Conservation (phyloP, 2,113 vertebrate genomes). For the Dicentrarchus labrax region DNA sequence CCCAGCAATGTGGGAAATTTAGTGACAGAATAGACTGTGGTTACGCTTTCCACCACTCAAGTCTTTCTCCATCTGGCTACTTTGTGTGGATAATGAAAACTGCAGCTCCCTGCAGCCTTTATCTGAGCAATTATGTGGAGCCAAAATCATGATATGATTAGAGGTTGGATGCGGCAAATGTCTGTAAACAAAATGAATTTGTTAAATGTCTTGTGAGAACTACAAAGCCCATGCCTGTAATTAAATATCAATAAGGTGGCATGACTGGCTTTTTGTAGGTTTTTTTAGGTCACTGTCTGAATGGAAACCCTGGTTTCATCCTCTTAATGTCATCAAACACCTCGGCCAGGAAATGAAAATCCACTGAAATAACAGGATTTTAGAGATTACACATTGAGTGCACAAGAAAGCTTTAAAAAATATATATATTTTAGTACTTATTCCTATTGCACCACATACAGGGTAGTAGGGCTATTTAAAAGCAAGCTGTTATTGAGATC, state of each 20-base stretch:
- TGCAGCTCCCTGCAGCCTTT: constrained; percentile 35
- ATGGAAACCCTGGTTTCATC: constrained; percentile 36
- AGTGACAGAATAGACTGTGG: constrained; percentile 45
- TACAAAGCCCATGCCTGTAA: constrained; percentile 14
- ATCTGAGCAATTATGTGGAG: constrained; percentile 39
- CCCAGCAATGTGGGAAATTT: constrained; percentile 53
- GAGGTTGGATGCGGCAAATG: constrained; percentile 26
- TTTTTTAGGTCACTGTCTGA: constrained; percentile 37
- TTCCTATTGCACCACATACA: not conserved
- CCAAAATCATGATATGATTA: constrained; percentile 28
- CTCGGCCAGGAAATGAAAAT: constrained; percentile 64
- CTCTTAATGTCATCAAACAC: constrained; percentile 58
- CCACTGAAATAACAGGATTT: constrained; percentile 64
- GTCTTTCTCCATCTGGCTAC: constrained; percentile 45
- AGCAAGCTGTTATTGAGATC: not conserved
- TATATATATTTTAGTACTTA: not conserved
- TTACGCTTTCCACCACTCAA: constrained; percentile 40
- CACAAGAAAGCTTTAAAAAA: not conserved
- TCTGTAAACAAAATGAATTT: constrained; percentile 48
- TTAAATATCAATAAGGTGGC: constrained; percentile 32
- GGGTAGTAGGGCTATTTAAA: not conserved
- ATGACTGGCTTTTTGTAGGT: not conserved
- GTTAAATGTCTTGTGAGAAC: constrained; percentile 15
- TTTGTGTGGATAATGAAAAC: constrained; percentile 59
- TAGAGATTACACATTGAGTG: constrained; percentile 39